Evolutionary conservation across 2,888 invertebrate species (phyloP), one percentile per base, ranked within the genome.

Genomic region (Caenorhabditis afra): DNA sequence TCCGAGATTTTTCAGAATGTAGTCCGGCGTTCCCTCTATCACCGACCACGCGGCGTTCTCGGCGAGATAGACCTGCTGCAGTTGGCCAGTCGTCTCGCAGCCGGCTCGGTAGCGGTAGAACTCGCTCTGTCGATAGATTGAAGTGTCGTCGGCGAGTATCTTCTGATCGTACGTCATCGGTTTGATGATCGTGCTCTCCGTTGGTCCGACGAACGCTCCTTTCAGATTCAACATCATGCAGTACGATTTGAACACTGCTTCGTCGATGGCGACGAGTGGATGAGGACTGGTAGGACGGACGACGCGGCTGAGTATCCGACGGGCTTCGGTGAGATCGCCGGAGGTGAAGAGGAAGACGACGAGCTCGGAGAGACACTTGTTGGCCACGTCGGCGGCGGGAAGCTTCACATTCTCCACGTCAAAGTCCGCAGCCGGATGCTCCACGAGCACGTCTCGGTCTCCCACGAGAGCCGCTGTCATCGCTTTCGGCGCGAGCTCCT

Each of bases 21-120:
- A 64, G 12, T 74, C 79, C 18, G 75, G 64, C 49, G 70, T 35
- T 41, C 73, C 64, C 5, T 84, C 74, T 0, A 79, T 39, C 23
- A 80, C 59, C 3, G 73, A 73, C 49, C 65, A 50, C 3, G 84
- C 82, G 1, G 81, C 61, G 47, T 84, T 84, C 44, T 82, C 81
- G 8, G 73, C 78, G 41, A 55, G 44, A 29, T 64, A 70, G 35
- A 58, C 62, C 23, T 58, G 45, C 29, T 71, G 39, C 12, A 78
- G 44, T 35, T 78, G 78, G 4, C 71, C 71, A 16, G 44, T 52
- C 18, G 78, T 78, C 57, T 73, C 78, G n/a, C 18, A 12, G n/a
- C 37, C 57, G 0, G 66, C 78, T 3, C 78, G 71, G 16, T 71
- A 37, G 37, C 78, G 41, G 11, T 50, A 66, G 2, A 62, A 35